Evolutionary conservation across 2,888 invertebrate genomes (phyloP), one percentile per base, ranked within the genome.

Genomic region (Eurytoma californica): DNA sequence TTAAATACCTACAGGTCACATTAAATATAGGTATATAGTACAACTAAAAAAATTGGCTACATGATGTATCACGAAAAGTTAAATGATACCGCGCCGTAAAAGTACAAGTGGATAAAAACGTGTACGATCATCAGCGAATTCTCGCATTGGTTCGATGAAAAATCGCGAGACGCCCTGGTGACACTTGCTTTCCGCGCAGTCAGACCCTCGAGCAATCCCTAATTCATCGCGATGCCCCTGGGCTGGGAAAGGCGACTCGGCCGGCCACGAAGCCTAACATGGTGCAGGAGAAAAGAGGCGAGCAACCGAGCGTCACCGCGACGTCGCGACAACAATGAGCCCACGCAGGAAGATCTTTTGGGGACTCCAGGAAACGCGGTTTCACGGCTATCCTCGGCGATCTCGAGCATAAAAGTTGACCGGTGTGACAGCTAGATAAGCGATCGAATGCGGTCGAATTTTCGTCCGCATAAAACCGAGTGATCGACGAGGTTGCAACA

Each of bases 191-290:
- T 28, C 47, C 67, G 63, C 57, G 60, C 72, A 65, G 14, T 30
- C 28, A 7, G 9, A 72, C 79, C 83, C 83, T 77, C 74, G 79
- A 83, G 83, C 83, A 83, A 79, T 82, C 82, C 85, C 83, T 73
- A 76, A 76, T 80, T 51, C 67, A 80, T 68, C 63, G 69, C 81
- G 84, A 87, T 88, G 87, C 88, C 88, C 86, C 88, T 87, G 88
- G 88, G 88, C 88, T 88, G 86, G 86, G 88, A 88, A 88, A 88
- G 88, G 88, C 86, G 87, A 87, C 3, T 24, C n/a, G 20, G 7
- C 39, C 13, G 18, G 16, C 12, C 7, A 57, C 58, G 16, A n/a
- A 60, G 61, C 76, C 74, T 53, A 77, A 80, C 68, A 68, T 70
- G 79, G 75, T 12, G 72, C 77, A n/a, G 60, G 77, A 24, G 24